These are phyloP conservation scores for Anisognathus igniventris DNA, from an alignment of 2,797 vertebrate genomes.

Conservation along the genomic window DNA sequence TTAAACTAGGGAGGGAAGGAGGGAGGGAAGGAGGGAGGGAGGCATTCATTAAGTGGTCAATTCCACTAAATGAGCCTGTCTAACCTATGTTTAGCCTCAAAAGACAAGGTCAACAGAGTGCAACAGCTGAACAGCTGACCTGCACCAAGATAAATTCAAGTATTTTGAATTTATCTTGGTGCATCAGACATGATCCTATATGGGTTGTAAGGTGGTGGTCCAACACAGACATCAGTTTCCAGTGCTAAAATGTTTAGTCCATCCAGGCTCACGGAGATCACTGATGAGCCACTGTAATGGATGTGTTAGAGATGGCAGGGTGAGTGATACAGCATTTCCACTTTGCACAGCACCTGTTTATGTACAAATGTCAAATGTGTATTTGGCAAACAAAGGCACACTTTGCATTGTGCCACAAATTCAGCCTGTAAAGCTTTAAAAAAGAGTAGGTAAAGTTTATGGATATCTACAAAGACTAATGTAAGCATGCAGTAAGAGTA, in stretches of 20 bases:
- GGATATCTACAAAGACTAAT: not conserved
- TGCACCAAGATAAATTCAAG: not conserved
- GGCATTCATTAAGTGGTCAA: not conserved
- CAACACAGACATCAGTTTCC: not conserved
- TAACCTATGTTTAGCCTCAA: not conserved
- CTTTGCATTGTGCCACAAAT: not conserved
- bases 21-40: not conserved
- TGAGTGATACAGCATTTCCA: not conserved
- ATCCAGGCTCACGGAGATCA: not conserved
- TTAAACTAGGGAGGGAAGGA: not conserved
- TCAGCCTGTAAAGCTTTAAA: not conserved
- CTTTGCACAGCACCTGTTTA: not conserved
- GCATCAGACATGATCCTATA: not conserved
- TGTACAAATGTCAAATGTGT: not conserved
- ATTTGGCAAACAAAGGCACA: not conserved
- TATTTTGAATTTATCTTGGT: not conserved
- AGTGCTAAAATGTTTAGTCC: not conserved
- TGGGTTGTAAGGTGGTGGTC: not conserved
- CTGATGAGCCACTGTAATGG: not conserved
- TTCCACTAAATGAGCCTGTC: not conserved
- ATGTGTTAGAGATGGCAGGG: rapidly evolving
- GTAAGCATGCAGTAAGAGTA: not conserved
- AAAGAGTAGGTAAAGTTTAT: not conserved
- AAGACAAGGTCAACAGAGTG: not conserved
- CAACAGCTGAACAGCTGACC: not conserved